Evolutionary conservation across 2,797 vertebrate genomes (phyloP), one percentile per base, ranked within the genome.

Genomic region (Hozukius guyotensis): DNA sequence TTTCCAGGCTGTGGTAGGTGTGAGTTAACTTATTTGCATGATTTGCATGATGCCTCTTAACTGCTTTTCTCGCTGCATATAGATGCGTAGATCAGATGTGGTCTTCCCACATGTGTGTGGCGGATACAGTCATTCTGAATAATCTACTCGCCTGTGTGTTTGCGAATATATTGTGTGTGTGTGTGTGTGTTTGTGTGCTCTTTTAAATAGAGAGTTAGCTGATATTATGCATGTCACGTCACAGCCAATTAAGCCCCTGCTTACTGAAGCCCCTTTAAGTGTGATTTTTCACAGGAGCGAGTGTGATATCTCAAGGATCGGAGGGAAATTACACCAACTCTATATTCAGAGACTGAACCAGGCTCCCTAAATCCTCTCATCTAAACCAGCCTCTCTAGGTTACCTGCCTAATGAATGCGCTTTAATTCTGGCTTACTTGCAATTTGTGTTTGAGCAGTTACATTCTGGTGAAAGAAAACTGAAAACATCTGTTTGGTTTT

Each of bases 211-310:
- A 75, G 72, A 57, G 72, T 65, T 84, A 85, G 81, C 65, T 75
- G 60, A 84, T 83, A 67, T 92, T 88, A 94, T 94, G 89, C 91
- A 24, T 16, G 82, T 94, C 91, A 92, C 90, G 80, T 87, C 88
- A 85, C 81, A 84, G 64, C 92, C 94, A 95, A 96, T 96, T 95
- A 96, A 94, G 81, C 88, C 78, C 78, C 81, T 82, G 84, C 91
- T 92, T 88, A 87, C 86, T 86, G 93, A 85, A 92, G 87, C 88
- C 79, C 88, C 88, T 91, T 85, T 85, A 91, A 93, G 94, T 95
- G 95, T 90, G 93, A 96, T 91, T 91, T 95, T 94, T 96, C 94
- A 93, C 95, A 93, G 92, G 81, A 90, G 86, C 20, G 82, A 84
- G 95, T 89, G 95, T 92, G 94, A 96, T 95, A 95, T 94, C 92